Base-by-base conservation (phyloP, 2,113 vertebrate species). In the Limanda limanda region DNA sequence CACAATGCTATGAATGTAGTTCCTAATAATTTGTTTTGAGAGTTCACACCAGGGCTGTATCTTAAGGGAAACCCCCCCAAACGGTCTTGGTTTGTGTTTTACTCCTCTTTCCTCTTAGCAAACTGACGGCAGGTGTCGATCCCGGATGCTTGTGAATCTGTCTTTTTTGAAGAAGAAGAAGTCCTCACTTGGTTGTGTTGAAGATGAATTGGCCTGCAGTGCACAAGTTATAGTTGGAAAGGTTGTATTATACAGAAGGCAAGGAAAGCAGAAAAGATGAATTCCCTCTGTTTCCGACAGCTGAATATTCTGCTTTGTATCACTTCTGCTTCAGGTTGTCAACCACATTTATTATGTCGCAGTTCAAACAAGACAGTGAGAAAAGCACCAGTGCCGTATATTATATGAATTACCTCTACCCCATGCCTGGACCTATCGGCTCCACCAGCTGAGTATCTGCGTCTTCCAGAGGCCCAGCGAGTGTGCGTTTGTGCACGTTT, bases 11-110 rank as follows among this genome's bases (percentile, higher is more conserved):
- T 40, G 24, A 80, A 40, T 61, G 37, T 64, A 48, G 83, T 91
- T 91, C 86, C 84, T 83, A 89, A 76, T 31, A 31, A 31, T 79
- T 57, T 79, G 58, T 86, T 85, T 89, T 89, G 64, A 85, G 78
- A 66, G 65, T 77, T 83, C 54, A 59, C 40, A 55, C 18, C 20
- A 27, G 57, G 2, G 45, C 45, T 17, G 21, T 70, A 18, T 73
- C 62, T 76, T 70, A 5, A 59, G 84, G 90, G 91, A 87, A 91
- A 87, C 55, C 56, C 56, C 55, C 51, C 63, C 81, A 57, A 92
- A 89, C 66, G 13, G 78, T 82, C 55, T 35, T 14, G 42, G 7
- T 79, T 52, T 67, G 31, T n/a, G 21, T 85, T 81, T 86, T 59
- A 73, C 71, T 66, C 11, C 8, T 51, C 12, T 61, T 71, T 56